Evolutionary conservation across 2,888 invertebrate species (phyloP).

Genomic region (Eumerus sabulonum): DNA sequence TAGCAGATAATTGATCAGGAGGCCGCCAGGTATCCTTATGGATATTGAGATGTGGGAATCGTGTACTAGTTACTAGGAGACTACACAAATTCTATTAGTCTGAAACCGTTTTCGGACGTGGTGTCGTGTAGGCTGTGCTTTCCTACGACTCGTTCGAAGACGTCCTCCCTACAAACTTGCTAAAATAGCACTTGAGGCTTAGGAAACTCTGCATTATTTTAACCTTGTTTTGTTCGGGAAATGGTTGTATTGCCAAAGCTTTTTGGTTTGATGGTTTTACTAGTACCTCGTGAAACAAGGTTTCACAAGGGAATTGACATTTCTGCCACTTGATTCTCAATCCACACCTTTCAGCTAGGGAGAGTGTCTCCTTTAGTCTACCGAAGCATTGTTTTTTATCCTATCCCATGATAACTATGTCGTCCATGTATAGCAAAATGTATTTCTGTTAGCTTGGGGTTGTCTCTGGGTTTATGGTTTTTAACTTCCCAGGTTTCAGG

Average conservation of each 20-base stretch:
- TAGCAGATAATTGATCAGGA: too few species aligned
- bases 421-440: constrained; percentile 64
- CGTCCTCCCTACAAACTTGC: constrained; percentile 23
- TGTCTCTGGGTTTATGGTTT: too few species aligned
- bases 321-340: neutral
- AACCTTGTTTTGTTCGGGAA: constrained; percentile 13
- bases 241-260: constrained; percentile 69
- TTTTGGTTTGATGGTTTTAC: constrained; percentile 72
- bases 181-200: constrained; percentile 12
- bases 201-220: constrained; percentile 34
- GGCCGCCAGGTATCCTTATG: too few species aligned
- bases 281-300: constrained; percentile 1
- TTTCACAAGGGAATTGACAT: neutral
- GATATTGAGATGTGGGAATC: too few species aligned
- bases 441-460: too few species aligned
- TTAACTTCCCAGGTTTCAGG: too few species aligned
- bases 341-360: too few species aligned
- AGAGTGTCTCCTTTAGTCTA: neutral
- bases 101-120: too few species aligned
- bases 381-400: constrained; percentile 3
- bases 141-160: too few species aligned
- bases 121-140: too few species aligned
- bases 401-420: constrained; percentile 69
- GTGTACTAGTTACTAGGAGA: too few species aligned
- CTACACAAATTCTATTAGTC: too few species aligned